Evolutionary conservation across 2,113 vertebrate genomes (phyloP), one percentile per base, ranked within the genome.

Genomic region (Mola mola): DNA sequence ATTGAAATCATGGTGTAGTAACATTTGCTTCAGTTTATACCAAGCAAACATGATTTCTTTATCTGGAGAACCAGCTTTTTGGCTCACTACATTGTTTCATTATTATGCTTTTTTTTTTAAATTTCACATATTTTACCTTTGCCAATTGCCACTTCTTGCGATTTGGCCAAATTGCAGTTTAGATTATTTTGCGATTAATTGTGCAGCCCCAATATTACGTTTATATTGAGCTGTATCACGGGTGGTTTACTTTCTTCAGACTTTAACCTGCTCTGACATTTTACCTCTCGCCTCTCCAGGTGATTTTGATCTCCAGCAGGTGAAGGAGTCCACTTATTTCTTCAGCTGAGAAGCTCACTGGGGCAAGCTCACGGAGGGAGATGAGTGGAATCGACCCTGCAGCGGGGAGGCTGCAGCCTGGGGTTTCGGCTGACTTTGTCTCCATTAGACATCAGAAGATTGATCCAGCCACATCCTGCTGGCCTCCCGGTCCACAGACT

Each of bases 291-390:
- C 10, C 61, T 66, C 53, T 65, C 17, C 64, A 98, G 97, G 97
- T 2, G 71, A 93, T 52, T 95, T 98, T 38, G 87, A 96, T 87
- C 89, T 99, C 52, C 50, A 91, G 48, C 81, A 74, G 19, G 97
- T 99, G 81, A 95, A 94, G 72, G 80, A 85, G 28, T 98, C 97
- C 16, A 94, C 91, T 0, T 99, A 96, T 75, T 98, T 98, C 92
- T 98, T 98, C 93, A 98, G 96, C 89, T 99, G 94, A 98, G 31
- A 38, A 33, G 25, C 48, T 91, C 84, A 55, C 89, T 82, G 48
- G 16, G 55, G 41, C 6, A 4, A 75, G 33, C 37, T 61, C 51
- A 55, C 33, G 26, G 66, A 74, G 49, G 57, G 62, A 77, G 38
- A 58, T 69, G 73, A 84, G 52, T 52, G 56, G 68, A 79, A 78